Percentiles rank a stretch among this genome's conserved stretches.
Evolutionary conservation across 1,140 invertebrate species (phyloP).

Genomic region (Drosophila orosa): DNA sequence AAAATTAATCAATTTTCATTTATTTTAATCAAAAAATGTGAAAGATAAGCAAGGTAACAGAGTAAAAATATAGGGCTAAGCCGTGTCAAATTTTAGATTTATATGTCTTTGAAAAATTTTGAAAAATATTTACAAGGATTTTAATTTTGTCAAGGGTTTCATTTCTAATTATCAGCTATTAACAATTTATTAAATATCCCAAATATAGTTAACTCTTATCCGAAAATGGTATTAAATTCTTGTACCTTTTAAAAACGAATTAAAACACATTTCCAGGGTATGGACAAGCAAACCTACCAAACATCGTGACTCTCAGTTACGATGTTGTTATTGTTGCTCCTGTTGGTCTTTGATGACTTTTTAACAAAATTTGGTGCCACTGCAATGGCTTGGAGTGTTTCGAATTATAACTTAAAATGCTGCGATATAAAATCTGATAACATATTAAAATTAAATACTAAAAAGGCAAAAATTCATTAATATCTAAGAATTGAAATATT

Average conservation of each 20-base stretch:
- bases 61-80: not conserved
- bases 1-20: not conserved
- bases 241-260: not conserved
- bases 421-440: not conserved
- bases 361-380: conserved; percentile 69
- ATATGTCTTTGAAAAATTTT: not conserved
- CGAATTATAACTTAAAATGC: not conserved
- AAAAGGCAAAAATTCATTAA: too few relatives aligned
- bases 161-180: not conserved
- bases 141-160: not conserved
- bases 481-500: not conserved
- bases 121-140: too few relatives aligned
- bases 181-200: too few relatives aligned
- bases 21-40: not conserved
- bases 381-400: conserved; percentile 35
- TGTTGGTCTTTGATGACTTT: conserved; percentile 78
- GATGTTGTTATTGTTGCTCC: conserved; percentile 53
- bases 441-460: too few relatives aligned
- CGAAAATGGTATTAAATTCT: not conserved
- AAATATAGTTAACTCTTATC: too few relatives aligned
- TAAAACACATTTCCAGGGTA: conserved; percentile 21
- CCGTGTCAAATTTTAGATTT: not conserved
- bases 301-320: conserved; percentile 64
- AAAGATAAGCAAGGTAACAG: not conserved
- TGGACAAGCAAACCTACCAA: conserved; percentile 25